Base-by-base conservation (phyloP, 64 coral and sea anemone genomes). In the Pachyseris speciosa region DNA sequence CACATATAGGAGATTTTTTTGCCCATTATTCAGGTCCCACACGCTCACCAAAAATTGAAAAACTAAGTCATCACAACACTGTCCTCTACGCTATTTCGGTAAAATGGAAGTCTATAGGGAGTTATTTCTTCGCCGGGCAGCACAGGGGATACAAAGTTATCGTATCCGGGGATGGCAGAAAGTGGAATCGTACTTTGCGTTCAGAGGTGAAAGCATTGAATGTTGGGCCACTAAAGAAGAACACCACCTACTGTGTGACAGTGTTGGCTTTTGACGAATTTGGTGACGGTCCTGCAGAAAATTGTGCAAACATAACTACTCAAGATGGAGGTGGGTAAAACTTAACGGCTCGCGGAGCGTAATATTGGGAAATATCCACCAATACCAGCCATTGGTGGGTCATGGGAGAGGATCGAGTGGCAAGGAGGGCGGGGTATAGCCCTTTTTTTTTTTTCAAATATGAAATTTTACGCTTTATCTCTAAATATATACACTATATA, bases 261-360 rank as follows among this genome's bases (percentile, higher is more conserved):
- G 39, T 90, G 1, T 26, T 78, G 37, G 75, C 61, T 19, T 77
- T 51, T 33, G 61, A 78, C 26, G 43, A 60, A 10, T n/a, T 11
- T 41, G 87, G 87, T 2, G 36, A 80, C 4, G 74, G 87, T 10
- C 55, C 55, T 19, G 40, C 59, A 19, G 44, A 15, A 2, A 17
- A 61, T 5, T 90, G 87, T 57, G 29, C 67, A 5, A 50, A 67
- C 24, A 44, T 89, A 11, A 65, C 33, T 17, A 65, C 72, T 61
- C 34, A 24, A 19, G 87, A 76, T 44, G 87, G 58, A 26, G 30
- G 87, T 89, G 78, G 50, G 87, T 55, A 20, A 13, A 55, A 2
- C 11, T 17, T 13, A 20, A 55, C n/a, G n/a, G n/a, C n/a, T n/a
- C n/a, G n/a, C n/a, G n/a, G n/a, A n/a, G n/a, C n/a, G n/a, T n/a